Evolutionary conservation across 23 tunicate species (phyloP), one percentile per base, ranked within the genome.

Genomic region (Ascidia mentula): DNA sequence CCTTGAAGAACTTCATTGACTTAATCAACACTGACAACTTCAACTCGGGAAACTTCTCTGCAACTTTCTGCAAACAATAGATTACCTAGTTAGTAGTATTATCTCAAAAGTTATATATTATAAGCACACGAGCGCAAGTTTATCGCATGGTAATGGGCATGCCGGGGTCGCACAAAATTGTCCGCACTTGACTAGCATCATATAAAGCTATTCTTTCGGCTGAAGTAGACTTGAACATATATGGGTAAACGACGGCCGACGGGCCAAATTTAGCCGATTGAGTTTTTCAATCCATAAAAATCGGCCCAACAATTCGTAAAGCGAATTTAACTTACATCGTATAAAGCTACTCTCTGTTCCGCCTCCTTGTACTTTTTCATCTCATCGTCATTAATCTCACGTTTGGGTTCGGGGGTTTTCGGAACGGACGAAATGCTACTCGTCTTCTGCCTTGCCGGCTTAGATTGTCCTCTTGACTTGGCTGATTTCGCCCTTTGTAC

Each of bases 21-120:
- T 70, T 71, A 82, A 91, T 38, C n/a, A 86, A 60, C 70, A 86
- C 87, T 24, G 97, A 79, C 38, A 91, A 28, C 32, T 82, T 91
- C 32, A 91, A 45, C 1, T 91, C 97, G 0, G 97, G 97, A 72
- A 86, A 86, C 39, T 65, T 45, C 45, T 77, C 80, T 6, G 87
- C 97, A 12, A 91, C 81, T 15, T 91, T 86, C 97, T 91, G 73
- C 31, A 72, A 73, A 42, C 20, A 12, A 79, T 30, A 79, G 60
- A 45, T n/a, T n/a, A n/a, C n/a, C n/a, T n/a, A n/a, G n/a, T n/a
- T n/a, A n/a, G n/a, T n/a, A n/a, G n/a, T n/a, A n/a, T n/a, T n/a
- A n/a, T n/a, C n/a, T n/a, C n/a, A n/a, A n/a, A n/a, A n/a, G n/a
- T n/a, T n/a, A n/a, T n/a, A n/a, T n/a, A n/a, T n/a, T n/a, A n/a